Percentiles rank a stretch among this genome's conserved stretches.
These are phyloP conservation scores for Oreochromis spilurus DNA, from an alignment of 2,113 vertebrate genomes.

Conservation along the genomic window DNA sequence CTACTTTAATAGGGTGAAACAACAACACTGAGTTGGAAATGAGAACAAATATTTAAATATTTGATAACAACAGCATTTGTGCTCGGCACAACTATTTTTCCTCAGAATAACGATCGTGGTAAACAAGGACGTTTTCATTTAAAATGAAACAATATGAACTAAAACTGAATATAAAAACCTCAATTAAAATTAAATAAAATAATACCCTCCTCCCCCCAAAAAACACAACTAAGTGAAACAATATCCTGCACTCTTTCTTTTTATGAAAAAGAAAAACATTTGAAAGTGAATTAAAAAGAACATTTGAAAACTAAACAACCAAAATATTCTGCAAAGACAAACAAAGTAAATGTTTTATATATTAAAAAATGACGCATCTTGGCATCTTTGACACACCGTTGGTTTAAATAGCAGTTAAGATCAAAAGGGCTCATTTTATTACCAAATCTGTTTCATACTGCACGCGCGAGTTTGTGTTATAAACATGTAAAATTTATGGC, in stretches of 20 bases:
- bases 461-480: accelerated
- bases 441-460: neutral
- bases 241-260: neutral
- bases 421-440: neutral
- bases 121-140: neutral
- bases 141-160: neutral
- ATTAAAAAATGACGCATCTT: accelerated
- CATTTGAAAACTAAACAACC: neutral
- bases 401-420: neutral
- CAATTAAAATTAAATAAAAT: neutral
- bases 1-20: accelerated
- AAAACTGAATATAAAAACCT: neutral
- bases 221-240: neutral
- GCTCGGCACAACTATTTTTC: neutral
- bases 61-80: neutral
- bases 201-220: accelerated
- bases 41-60: neutral
- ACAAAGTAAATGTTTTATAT: neutral
- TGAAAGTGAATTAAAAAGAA: neutral
- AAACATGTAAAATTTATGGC: accelerated
- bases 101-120: neutral
- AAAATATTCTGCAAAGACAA: neutral
- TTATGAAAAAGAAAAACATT: neutral
- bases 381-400: neutral
- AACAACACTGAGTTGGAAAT: neutral